Evolutionary conservation across 1,140 invertebrate genomes (phyloP).

Genomic region (Atopsyche davidsoni): DNA sequence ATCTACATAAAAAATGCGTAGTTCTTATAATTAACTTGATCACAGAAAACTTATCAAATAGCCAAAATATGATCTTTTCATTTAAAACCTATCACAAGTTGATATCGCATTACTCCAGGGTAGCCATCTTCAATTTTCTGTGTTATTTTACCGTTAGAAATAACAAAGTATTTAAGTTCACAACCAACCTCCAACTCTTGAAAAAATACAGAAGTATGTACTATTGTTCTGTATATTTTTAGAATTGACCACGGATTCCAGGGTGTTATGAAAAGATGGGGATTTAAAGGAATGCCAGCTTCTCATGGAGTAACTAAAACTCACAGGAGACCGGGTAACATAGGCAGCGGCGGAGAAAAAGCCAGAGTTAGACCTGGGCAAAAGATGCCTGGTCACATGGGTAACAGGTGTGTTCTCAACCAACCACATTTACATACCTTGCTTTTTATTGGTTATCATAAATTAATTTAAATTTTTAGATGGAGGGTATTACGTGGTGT

Average conservation of each 20-base stretch:
- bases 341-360: constrained; percentile 79
- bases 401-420: constrained; percentile 51
- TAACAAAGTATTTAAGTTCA: too few relatives aligned
- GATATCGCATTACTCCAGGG: too few relatives aligned
- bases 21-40: too few relatives aligned
- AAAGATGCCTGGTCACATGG: constrained; percentile 97
- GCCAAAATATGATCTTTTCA: too few relatives aligned
- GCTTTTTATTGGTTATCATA: too few relatives aligned
- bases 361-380: constrained; percentile 89
- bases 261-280: constrained; percentile 95
- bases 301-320: constrained; percentile 93
- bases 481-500: constrained; percentile 67
- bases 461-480: constrained; percentile 35
- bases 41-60: too few relatives aligned
- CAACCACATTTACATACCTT: not conserved
- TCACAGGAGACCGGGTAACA: constrained; percentile 85
- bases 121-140: too few relatives aligned
- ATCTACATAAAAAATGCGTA: too few relatives aligned
- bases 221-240: constrained; percentile 24
- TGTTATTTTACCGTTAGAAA: too few relatives aligned
- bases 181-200: too few relatives aligned
- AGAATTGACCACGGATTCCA: constrained; percentile 94
- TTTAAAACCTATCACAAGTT: too few relatives aligned
- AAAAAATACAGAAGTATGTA: too few relatives aligned
- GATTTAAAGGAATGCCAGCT: constrained; percentile 89